Evolutionary conservation across 2,797 vertebrate species (phyloP).

Genomic region (Helicolenus hilgendorfi): DNA sequence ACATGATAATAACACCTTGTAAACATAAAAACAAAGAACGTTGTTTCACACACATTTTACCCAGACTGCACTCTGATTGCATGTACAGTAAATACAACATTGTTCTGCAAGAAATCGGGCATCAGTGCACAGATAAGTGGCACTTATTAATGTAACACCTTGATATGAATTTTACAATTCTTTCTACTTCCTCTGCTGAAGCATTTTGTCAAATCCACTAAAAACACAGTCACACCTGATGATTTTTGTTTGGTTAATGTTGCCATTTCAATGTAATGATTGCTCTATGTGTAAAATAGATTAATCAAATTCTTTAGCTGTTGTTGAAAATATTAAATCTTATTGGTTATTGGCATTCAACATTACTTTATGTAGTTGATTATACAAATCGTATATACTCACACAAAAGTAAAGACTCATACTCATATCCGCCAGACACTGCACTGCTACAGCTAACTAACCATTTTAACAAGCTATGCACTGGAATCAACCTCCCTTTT

Average conservation of each 20-base stretch:
- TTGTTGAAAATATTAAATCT: not conserved
- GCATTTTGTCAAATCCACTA: not conserved
- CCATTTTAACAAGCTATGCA: constrained; percentile 25
- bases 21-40: not conserved
- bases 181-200: not conserved
- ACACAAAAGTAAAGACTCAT: constrained; percentile 7
- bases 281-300: constrained; percentile 35
- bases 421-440: constrained; percentile 30
- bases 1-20: not conserved
- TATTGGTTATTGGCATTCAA: constrained; percentile 3
- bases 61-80: not conserved
- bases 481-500: not conserved
- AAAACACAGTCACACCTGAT: constrained; percentile 27
- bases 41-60: not conserved
- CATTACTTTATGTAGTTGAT: not conserved
- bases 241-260: constrained; percentile 61
- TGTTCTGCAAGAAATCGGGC: constrained; percentile 15
- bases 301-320: not conserved
- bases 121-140: constrained; percentile 13
- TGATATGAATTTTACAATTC: not conserved
- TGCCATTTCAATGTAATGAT: constrained; percentile 54
- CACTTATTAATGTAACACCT: not conserved
- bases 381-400: not conserved
- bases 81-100: constrained; percentile 15
- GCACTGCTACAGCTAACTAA: constrained; percentile 8